Base-by-base conservation (phyloP, 1,140 invertebrate species). In the Formica selysi region DNA sequence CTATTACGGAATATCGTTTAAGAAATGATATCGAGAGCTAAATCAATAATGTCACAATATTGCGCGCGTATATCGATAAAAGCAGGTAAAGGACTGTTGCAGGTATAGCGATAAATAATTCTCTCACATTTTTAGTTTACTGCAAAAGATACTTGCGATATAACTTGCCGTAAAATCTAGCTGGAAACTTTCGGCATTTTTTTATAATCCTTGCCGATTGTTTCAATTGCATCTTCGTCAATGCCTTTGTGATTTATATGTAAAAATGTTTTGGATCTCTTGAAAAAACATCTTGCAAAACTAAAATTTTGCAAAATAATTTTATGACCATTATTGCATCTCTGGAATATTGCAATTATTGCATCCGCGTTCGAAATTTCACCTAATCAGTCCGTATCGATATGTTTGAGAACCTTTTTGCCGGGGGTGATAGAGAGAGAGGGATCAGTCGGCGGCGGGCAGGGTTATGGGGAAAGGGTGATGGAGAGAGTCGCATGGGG, bases 401-500 rank as follows among this genome's bases (percentile, higher is more conserved):
- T 61, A 29, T 38, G 19, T 81, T 44, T 29, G 38, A 83, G 38
- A 26, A 74, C 26, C 41, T 83, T 83, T 61, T 11, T n/a, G n/a
- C 41, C 26, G 19, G 1, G n/a, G 5, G 44, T 22, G 13, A 0
- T 32, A 32, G 32, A 32, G 32, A 32, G 32, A 32, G 32, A 44
- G 67, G 7, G 29, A 59, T 70, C 64, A 29, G 65, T 62, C 38
- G 57, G 22, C 0, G 16, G 38, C 0, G 19, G 48, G 16, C 54
- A 68, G 22, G 78, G 32, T 80, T 64, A 44, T 7, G 6, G 38
- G 36, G 76, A 57, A 76, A 51, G 81, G 68, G 68, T 41, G 81
- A 67, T 29, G 54, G 68, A 48, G 79, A 83, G 61, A 64, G 57
- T 80, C 54, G 29, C 70, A 81, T 62, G 51, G 65, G 68, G 68